Evolutionary conservation across 2,113 vertebrate species (phyloP).

Genomic region (Ceratotherium simum): DNA sequence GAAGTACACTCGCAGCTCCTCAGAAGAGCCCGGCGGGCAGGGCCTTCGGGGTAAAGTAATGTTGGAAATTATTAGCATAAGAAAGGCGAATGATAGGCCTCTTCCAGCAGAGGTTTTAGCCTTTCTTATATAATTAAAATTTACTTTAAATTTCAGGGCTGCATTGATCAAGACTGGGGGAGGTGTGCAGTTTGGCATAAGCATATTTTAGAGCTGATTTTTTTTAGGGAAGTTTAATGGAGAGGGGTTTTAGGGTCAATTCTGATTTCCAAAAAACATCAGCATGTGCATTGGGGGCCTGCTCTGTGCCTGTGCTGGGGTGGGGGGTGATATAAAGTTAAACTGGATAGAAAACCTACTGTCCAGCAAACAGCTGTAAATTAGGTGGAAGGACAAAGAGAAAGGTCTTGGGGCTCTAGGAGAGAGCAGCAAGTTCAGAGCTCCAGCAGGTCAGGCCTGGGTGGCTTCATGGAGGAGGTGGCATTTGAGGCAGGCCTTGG

Average conservation of each 20-base stretch:
- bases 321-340: too few species aligned
- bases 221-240: neutral
- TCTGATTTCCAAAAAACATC: neutral
- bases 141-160: neutral
- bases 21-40: constrained; percentile 8
- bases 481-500: neutral
- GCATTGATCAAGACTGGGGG: neutral
- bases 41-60: constrained; percentile 28
- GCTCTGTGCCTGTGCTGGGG: neutral
- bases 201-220: neutral
- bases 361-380: neutral
- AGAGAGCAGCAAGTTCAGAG: neutral
- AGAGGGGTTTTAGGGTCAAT: neutral
- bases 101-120: constrained; percentile 26
- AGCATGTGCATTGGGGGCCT: accelerated
- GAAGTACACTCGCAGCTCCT: neutral
- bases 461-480: neutral
- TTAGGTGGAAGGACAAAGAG: neutral
- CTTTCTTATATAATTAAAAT: constrained; percentile 63
- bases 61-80: constrained; percentile 45
- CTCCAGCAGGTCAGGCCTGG: neutral
- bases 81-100: constrained; percentile 53
- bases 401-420: neutral
- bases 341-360: neutral
- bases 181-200: accelerated